phyloP scores from a whole-genome alignment of 2,888 invertebrate genomes.

The Marronus borbonicus region DNA sequence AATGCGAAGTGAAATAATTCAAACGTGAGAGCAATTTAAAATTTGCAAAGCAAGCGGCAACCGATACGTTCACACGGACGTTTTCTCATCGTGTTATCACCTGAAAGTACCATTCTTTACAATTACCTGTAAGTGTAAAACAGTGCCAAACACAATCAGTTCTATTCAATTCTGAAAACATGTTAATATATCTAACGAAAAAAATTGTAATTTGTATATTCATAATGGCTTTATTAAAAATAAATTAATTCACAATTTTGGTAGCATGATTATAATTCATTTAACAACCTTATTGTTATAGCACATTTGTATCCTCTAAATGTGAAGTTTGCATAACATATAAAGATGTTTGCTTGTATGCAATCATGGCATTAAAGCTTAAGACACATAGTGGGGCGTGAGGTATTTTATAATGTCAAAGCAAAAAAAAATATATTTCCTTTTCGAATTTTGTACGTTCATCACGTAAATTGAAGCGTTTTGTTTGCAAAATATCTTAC shows the following conservation, averaged over 20 bases:
- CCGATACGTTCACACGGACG: too few relatives aligned
- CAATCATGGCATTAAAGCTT: constrained; percentile 24
- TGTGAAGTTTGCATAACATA: constrained; percentile 25
- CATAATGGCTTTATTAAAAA: constrained; percentile 22
- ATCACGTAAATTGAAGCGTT: constrained; percentile 9
- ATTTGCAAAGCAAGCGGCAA: too few relatives aligned
- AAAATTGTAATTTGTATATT: too few relatives aligned
- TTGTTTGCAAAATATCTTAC: neutral
- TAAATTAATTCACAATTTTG: constrained; percentile 24
- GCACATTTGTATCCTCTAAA: constrained; percentile 12
- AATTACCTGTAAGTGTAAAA: too few relatives aligned
- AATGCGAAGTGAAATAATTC: too few relatives aligned
- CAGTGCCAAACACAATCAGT: too few relatives aligned
- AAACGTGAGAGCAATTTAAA: too few relatives aligned
- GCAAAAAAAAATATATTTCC: neutral
- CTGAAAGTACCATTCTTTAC: too few relatives aligned
- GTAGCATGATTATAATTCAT: constrained; percentile 7
- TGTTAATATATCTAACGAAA: too few relatives aligned
- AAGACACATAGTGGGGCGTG: constrained; percentile 34
- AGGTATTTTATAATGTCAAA: constrained; percentile 11
- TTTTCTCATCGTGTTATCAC: too few relatives aligned
- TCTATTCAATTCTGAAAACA: too few relatives aligned
- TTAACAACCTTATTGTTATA: constrained; percentile 32
- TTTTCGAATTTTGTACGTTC: constrained; percentile 14
- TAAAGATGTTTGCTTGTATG: constrained; percentile 15